Evolutionary conservation across 1,140 invertebrate genomes (phyloP).

Genomic region (Wasmannia auropunctata): DNA sequence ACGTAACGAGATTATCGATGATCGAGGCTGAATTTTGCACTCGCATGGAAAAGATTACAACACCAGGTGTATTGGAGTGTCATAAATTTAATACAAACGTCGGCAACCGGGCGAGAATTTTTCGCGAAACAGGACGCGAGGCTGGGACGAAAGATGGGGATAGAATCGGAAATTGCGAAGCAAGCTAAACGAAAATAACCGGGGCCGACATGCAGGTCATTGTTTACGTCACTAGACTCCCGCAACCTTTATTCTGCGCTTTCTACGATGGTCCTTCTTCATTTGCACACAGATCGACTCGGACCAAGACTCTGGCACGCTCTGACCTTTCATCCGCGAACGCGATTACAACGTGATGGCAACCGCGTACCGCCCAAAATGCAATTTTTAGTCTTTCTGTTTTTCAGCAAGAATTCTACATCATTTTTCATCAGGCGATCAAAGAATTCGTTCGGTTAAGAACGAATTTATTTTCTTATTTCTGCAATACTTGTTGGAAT

Average conservation of each 20-base stretch:
- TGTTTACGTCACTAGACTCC: slow-evolving; percentile 62
- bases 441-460: neutral
- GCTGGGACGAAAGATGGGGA: slow-evolving; percentile 13
- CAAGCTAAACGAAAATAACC: slow-evolving; percentile 61
- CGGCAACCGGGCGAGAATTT: neutral
- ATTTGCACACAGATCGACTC: slow-evolving; percentile 45
- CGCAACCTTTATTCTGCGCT: slow-evolving; percentile 51
- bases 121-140: slow-evolving; percentile 33
- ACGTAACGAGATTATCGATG: neutral
- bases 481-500: neutral
- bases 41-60: neutral
- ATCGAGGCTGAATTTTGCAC: slow-evolving; percentile 5
- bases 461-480: neutral
- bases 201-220: slow-evolving; percentile 59
- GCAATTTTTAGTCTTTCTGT: slow-evolving; percentile 37
- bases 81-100: slow-evolving; percentile 21
- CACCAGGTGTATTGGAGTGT: neutral
- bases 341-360: neutral
- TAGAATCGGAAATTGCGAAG: slow-evolving; percentile 47
- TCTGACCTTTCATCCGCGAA: neutral
- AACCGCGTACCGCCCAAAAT: neutral
- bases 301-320: neutral
- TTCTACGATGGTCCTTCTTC: slow-evolving; percentile 28
- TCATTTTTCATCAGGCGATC: neutral
- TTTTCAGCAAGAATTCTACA: neutral